phyloP scores from a whole-genome alignment of 2,113 vertebrate species.

The human region GRCh38 chr14:65486501-65487000 shows the following conservation, averaged over 20 bases:
- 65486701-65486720: background rate
- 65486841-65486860: conserved; percentile 10
- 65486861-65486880: conserved; percentile 27
- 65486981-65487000: background rate
- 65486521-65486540: background rate
- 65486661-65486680: background rate
- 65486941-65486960: background rate
- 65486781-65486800: conserved; percentile 10
- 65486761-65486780: conserved; percentile 24
- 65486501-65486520: background rate
- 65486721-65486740: conserved; percentile 35
- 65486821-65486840: background rate
- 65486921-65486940: conserved; percentile 7
- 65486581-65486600: background rate
- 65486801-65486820: conserved; percentile 7
- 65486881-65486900: conserved; percentile 5
- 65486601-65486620: background rate
- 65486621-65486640: background rate
- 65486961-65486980: background rate
- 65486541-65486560: background rate
- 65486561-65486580: background rate
- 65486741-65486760: background rate
- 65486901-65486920: background rate
- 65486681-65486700: background rate
- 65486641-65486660: background rate